Evolutionary conservation across 2,888 invertebrate genomes (phyloP).

Genomic region (Xanthia togata): DNA sequence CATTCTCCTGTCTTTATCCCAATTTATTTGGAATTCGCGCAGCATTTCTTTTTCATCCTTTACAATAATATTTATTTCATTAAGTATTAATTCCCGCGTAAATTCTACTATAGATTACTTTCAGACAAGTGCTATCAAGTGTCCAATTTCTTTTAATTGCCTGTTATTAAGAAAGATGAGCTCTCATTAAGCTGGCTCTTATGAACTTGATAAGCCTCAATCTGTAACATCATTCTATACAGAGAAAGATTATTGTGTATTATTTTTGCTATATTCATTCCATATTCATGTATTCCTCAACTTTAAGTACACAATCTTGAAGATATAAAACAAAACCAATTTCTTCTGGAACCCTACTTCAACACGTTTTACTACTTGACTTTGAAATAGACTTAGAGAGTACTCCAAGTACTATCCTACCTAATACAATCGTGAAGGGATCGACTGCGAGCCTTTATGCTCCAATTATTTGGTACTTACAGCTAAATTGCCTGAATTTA

Average conservation of each 20-base stretch:
- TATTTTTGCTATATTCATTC: neutral
- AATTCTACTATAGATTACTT: neutral
- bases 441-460: slow-evolving; percentile 22
- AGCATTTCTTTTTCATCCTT: neutral
- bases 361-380: slow-evolving; percentile 62
- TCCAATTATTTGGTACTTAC: slow-evolving; percentile 43
- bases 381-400: slow-evolving; percentile 52
- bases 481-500: slow-evolving; percentile 26
- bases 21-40: no score
- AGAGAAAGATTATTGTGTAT: neutral
- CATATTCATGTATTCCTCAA: slow-evolving; percentile 2
- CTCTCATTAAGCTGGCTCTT: slow-evolving; percentile 7
- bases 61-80: neutral
- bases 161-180: slow-evolving; percentile 33
- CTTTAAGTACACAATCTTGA: slow-evolving; percentile 8
- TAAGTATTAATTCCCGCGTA: neutral
- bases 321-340: slow-evolving; percentile 36
- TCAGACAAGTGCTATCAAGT: slow-evolving; percentile 13
- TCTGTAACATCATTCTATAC: neutral
- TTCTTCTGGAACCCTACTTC: slow-evolving; percentile 37
- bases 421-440: slow-evolving; percentile 40
- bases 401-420: slow-evolving; percentile 49
- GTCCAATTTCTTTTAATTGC: slow-evolving; percentile 28
- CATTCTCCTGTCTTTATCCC: no score
- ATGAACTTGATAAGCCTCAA: slow-evolving; percentile 6